These are phyloP conservation scores for Thecophora atra DNA, from an alignment of 2,888 invertebrate species.

Conservation along the genomic window DNA sequence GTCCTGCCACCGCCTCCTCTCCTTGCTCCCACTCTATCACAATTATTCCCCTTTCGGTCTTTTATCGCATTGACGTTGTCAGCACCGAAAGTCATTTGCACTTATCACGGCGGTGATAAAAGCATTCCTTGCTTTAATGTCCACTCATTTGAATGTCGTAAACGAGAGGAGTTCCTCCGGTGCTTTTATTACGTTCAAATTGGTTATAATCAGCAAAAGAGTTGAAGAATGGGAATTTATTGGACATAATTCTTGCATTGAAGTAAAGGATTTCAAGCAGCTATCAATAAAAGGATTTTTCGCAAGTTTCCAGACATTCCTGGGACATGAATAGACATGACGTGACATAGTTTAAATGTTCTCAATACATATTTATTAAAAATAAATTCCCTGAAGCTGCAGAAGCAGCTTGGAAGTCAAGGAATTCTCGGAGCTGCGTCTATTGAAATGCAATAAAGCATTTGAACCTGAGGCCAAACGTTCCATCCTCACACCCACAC, in stretches of 20 bases:
- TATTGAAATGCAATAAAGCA: constrained; percentile 22
- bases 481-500: constrained; percentile 3
- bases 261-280: neutral
- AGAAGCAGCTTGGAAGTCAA: constrained; percentile 6
- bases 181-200: no score
- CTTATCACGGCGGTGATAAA: constrained; percentile 26
- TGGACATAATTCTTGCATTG: neutral
- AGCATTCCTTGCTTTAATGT: constrained; percentile 18
- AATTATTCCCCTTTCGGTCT: neutral
- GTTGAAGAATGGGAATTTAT: neutral
- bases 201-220: no score
- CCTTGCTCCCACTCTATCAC: neutral
- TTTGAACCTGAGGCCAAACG: neutral
- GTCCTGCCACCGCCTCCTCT: neutral
- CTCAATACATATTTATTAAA: constrained; percentile 15
- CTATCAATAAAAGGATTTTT: neutral
- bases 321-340: neutral
- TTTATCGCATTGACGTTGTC: neutral
- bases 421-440: neutral
- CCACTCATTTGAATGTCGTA: constrained; percentile 13
- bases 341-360: constrained; percentile 14
- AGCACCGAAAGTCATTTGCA: constrained; percentile 14
- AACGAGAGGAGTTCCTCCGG: neutral
- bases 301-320: neutral
- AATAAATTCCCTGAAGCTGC: constrained; percentile 8